Conservation (phyloP, 2,113 vertebrate genomes). For the Mus pahari region DNA sequence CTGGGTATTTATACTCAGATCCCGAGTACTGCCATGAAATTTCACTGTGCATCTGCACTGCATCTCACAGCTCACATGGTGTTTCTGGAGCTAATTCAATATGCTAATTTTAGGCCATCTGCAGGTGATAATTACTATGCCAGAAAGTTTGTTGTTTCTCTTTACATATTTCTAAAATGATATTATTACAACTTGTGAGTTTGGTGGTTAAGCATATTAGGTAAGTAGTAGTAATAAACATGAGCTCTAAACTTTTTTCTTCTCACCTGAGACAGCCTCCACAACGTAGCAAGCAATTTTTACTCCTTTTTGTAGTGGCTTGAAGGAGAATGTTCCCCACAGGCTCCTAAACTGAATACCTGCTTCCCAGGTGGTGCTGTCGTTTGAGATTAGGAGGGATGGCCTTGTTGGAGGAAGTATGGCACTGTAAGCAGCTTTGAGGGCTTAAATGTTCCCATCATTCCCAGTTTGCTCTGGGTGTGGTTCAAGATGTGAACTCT, state of each 20-base stretch:
- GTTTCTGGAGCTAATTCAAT: constrained; percentile 66
- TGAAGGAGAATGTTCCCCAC: neutral
- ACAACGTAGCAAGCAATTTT: neutral
- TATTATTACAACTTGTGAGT: constrained; percentile 28
- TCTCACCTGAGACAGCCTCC: neutral
- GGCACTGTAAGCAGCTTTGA: neutral
- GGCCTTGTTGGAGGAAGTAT: neutral
- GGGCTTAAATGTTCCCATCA: neutral
- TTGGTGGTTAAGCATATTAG: constrained; percentile 39
- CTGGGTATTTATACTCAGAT: constrained; percentile 47
- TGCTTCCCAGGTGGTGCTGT: neutral
- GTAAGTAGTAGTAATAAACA: constrained; percentile 8
- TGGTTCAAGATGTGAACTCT: neutral
- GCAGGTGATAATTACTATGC: constrained; percentile 68
- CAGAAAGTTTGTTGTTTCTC: constrained; percentile 44
- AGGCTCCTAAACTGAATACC: neutral
- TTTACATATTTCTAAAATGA: constrained; percentile 59
- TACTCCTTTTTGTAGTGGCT: neutral
- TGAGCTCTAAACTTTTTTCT: constrained; percentile 22
- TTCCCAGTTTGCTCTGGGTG: neutral
- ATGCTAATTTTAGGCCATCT: constrained; percentile 63
- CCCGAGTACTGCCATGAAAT: constrained; percentile 32
- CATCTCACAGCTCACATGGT: constrained; percentile 61
- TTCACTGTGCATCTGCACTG: constrained; percentile 40
- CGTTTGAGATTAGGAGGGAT: neutral